Base-by-base conservation (phyloP, 2,888 invertebrate genomes). In the Xestia xanthographa region DNA sequence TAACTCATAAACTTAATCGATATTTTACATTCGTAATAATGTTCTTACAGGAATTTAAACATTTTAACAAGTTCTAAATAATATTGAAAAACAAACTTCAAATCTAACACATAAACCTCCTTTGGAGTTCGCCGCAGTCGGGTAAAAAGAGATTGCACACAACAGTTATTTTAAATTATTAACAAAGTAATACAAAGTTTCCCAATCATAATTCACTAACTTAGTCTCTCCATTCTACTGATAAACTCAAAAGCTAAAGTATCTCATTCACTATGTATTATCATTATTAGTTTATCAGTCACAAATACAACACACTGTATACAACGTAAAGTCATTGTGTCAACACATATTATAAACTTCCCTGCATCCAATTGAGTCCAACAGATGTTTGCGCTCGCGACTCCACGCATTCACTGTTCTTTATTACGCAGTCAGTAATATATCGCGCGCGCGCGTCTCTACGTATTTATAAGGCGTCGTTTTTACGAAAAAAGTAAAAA, bases 291-390 rank as follows among this genome's bases (percentile, higher is more conserved):
- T 34, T 66, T 20, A 69, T 50, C 65, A 53, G 3, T 60, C 14
- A 58, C 14, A 26, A 34, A 43, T 56, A n/a, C 43, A 89, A 77
- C 94, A 90, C 2, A 84, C 92, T 92, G 90, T 93, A 90, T 53
- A 76, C n/a, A 26, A 6, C 41, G 22, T 84, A 68, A 26, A 84
- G 43, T 82, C 79, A 66, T 65, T 88, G 85, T 90, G 90, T 88
- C 90, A 86, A 86, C 86, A 90, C 88, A 90, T 90, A 92, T 90
- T 89, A 91, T 90, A 89, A 91, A 92, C 93, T 91, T 94, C 92
- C 92, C 92, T 86, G 79, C 79, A 82, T 84, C 88, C 91, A 92
- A 94, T 93, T 91, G 92, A 91, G 91, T 91, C 56, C 91, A 88
- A 73, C 93, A 93, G 92, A 92, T 94, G 94, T 93, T 93, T 91